These are phyloP conservation scores for Colaptes auratus DNA, from an alignment of 2,113 vertebrate species.

Conservation along the genomic window DNA sequence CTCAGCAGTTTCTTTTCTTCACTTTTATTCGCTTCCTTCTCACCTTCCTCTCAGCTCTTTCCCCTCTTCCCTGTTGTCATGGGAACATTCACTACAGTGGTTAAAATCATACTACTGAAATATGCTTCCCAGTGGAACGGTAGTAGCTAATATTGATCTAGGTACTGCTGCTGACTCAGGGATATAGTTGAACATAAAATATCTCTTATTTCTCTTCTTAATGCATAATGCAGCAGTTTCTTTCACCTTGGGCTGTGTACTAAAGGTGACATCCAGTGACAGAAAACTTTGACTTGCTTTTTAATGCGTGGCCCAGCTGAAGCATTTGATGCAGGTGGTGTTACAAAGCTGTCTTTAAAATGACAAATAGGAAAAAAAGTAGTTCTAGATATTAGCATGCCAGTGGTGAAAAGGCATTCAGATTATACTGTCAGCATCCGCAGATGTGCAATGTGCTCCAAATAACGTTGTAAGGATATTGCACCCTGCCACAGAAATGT, in stretches of 20 bases:
- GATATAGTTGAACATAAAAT: neutral
- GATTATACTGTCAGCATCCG: neutral
- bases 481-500: neutral
- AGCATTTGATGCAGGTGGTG: neutral
- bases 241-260: conserved; percentile 18
- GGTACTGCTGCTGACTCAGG: conserved; percentile 54
- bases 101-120: conserved; percentile 36
- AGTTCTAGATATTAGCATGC: neutral
- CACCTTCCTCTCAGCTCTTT: neutral
- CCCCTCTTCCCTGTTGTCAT: conserved; percentile 40
- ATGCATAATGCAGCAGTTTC: conserved; percentile 46
- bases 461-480: neutral
- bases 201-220: neutral
- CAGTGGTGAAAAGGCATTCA: neutral
- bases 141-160: conserved; percentile 61
- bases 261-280: neutral
- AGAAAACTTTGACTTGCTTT: neutral
- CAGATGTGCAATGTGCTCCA: neutral
- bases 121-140: neutral
- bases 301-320: neutral
- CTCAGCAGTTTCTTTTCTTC: neutral
- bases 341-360: neutral
- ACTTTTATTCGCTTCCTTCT: conserved; percentile 23
- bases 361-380: neutral
- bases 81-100: conserved; percentile 37